Conservation (phyloP, 2,797 vertebrate species). For the Corythornis leucogaster region DNA sequence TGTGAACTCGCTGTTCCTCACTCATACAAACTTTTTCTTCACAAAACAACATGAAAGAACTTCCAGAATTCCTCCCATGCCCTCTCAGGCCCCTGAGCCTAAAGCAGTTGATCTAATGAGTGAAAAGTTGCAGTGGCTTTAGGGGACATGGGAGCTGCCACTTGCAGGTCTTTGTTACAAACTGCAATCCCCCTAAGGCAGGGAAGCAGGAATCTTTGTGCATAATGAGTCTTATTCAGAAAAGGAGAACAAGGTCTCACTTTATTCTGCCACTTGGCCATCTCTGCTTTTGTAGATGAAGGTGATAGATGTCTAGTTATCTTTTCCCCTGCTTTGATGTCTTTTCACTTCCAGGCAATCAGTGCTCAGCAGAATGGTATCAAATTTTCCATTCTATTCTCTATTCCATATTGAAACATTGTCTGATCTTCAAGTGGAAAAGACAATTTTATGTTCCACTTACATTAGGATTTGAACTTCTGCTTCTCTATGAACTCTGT, state of each 20-base stretch:
- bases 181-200: rapidly evolving
- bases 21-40: rapidly evolving
- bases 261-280: neutral
- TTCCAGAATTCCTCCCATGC: neutral
- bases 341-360: neutral
- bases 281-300: neutral
- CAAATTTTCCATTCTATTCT: neutral
- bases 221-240: neutral
- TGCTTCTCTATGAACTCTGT: neutral
- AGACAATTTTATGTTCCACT: neutral
- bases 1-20: rapidly evolving
- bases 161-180: neutral
- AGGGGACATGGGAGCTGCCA: neutral
- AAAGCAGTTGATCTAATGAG: rapidly evolving
- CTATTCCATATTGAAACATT: neutral
- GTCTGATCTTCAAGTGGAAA: neutral
- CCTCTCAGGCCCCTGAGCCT: neutral
- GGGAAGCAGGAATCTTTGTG: neutral
- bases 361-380: neutral
- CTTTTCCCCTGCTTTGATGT: neutral
- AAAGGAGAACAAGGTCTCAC: neutral
- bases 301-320: neutral
- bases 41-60: rapidly evolving
- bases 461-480: neutral
- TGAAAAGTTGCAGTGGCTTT: neutral